Percentiles rank a stretch among this genome's conserved stretches.
Evolutionary conservation across 1,140 invertebrate species (phyloP).

Genomic region (Bombus turneri): DNA sequence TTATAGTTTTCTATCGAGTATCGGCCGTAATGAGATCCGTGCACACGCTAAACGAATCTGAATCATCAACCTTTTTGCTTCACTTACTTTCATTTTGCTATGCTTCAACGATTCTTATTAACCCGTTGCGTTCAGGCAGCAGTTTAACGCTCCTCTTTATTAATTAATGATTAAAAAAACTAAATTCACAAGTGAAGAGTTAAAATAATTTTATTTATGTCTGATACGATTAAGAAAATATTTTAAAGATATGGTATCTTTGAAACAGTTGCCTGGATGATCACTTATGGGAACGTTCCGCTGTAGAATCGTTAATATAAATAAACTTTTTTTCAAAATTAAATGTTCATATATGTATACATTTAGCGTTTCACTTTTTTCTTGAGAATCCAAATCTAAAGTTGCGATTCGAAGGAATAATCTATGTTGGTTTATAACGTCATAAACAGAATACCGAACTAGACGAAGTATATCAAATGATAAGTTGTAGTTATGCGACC

Average conservation of each 20-base stretch:
- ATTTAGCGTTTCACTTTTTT: too few relatives aligned
- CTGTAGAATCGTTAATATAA: too few relatives aligned
- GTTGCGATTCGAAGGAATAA: not conserved
- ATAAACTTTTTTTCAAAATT: too few relatives aligned
- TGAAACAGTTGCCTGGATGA: too few relatives aligned
- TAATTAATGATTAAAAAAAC: not conserved
- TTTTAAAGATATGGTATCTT: too few relatives aligned
- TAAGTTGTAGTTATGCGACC: too few relatives aligned
- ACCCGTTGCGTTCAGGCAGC: not conserved
- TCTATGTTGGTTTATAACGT: not conserved
- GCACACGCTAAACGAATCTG: not conserved
- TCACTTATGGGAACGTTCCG: too few relatives aligned
- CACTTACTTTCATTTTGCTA: not conserved
- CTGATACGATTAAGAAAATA: not conserved
- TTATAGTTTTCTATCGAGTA: not conserved
- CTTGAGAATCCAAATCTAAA: too few relatives aligned
- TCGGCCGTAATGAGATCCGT: not conserved
- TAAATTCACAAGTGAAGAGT: not conserved
- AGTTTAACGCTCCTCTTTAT: not conserved
- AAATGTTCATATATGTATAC: too few relatives aligned
- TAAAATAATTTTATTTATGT: not conserved
- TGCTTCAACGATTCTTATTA: not conserved
- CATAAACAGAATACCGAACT: not conserved
- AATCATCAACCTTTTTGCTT: not conserved
- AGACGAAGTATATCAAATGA: not conserved